phyloP scores from a whole-genome alignment of 2,797 vertebrate genomes.

The Melanogrammus aeglefinus region DNA sequence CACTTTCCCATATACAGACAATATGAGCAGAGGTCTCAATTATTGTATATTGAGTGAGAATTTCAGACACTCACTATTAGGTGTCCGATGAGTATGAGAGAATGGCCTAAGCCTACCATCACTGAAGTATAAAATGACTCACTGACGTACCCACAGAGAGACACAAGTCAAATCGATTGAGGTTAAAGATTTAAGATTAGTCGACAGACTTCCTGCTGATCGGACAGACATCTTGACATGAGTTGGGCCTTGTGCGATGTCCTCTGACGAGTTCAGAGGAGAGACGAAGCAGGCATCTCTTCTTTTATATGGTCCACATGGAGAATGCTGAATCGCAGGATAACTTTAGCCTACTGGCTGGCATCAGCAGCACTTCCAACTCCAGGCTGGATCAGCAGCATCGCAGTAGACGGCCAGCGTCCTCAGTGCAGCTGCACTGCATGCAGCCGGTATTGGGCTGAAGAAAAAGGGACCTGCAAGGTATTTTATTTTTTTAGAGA shows the following conservation, averaged over 20 bases:
- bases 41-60: background rate
- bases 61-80: background rate
- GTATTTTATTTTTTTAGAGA: too few relatives aligned
- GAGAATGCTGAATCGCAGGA: background rate
- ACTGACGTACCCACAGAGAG: background rate
- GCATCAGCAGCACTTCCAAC: background rate
- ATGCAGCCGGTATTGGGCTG: too few relatives aligned
- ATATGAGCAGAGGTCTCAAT: background rate
- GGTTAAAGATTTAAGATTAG: background rate
- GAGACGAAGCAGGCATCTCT: background rate
- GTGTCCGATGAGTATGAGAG: background rate
- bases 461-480: too few relatives aligned
- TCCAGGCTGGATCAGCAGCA: background rate
- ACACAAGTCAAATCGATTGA: background rate
- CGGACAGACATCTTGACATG: background rate
- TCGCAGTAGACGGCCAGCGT: background rate
- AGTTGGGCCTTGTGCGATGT: background rate
- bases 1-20: background rate
- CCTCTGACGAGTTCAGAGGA: background rate
- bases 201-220: background rate
- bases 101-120: background rate
- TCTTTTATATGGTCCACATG: background rate
- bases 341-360: background rate
- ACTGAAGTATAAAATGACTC: background rate
- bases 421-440: background rate